Evolutionary conservation across 2,888 invertebrate genomes (phyloP), one percentile per base, ranked within the genome.

Genomic region (Embidobia sp.): DNA sequence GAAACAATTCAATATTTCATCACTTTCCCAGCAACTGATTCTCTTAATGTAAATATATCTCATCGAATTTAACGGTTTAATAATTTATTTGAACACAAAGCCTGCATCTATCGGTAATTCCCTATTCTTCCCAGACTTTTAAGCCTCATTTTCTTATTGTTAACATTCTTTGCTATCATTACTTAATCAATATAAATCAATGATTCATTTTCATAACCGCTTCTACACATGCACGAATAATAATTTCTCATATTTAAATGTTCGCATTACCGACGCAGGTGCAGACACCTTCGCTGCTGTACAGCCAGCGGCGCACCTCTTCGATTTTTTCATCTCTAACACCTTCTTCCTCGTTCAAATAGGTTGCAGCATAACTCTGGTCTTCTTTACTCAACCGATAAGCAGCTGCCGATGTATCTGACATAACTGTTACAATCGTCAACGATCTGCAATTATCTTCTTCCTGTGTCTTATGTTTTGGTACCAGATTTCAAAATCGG

Each of bases 301-400:
- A 67, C n/a, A 90, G 79, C 91, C 91, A 91, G 6, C 87, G 77
- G 61, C 86, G 84, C 11, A 91, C 82, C 78, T 90, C 87, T 18
- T 82, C 78, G 29, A 91, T 85, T 72, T 85, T 86, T 1, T 78
- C 81, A n/a, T 83, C 79, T 40, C 88, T 81, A n/a, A 80, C 81
- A 2, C 82, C 83, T 1, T 89, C 88, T 37, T 85, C 84, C 74
- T 91, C 91, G 27, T 88, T 87, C 51, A 89, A 84, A 83, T 80
- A 40, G 2, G 37, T 83, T 44, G 85, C 84, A 8, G 87, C 89
- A 51, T 83, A 88, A 15, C 79, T 80, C 16, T 77, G 83, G 13
- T 88, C 85, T 35, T 85, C 86, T 15, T 81, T 79, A 22, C 77
- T 79, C 61, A 80, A 63, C 55, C 77, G 77, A 66, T 77, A 77